Evolutionary conservation across 2,888 invertebrate genomes (phyloP).

Genomic region (Salpingus planirostris): DNA sequence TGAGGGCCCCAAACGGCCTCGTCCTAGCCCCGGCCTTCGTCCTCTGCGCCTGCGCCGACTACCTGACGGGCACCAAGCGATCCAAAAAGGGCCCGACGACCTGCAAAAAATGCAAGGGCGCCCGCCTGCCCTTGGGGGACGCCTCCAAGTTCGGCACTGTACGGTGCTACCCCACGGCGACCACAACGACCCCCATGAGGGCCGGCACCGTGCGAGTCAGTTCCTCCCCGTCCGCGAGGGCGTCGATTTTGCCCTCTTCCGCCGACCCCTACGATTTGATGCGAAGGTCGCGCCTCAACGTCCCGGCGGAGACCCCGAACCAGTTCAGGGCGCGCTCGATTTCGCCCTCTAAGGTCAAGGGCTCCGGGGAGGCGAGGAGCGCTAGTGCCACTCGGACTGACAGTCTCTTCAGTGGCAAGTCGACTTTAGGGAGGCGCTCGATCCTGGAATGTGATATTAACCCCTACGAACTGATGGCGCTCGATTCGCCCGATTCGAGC

Average conservation of each 20-base stretch:
- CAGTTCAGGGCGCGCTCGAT: constrained; percentile 42
- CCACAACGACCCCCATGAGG: constrained; percentile 38
- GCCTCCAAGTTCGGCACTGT: constrained; percentile 56
- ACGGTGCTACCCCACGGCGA: constrained; percentile 35
- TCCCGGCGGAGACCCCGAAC: constrained; percentile 36
- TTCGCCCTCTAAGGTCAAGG: constrained; percentile 33
- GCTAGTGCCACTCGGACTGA: constrained; percentile 18
- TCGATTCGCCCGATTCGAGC: constrained; percentile 33
- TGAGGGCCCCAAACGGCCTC: constrained; percentile 44
- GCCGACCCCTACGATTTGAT: constrained; percentile 76
- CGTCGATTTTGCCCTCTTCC: constrained; percentile 54
- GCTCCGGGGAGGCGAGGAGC: constrained; percentile 15
- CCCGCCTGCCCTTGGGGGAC: constrained; percentile 55
- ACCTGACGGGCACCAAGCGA: constrained; percentile 66
- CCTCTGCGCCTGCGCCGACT: constrained; percentile 74
- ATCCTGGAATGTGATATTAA: constrained; percentile 78
- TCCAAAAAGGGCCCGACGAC: constrained; percentile 62
- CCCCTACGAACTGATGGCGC: constrained; percentile 70
- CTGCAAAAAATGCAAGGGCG: constrained; percentile 78
- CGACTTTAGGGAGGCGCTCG: constrained; percentile 48
- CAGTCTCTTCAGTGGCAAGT: constrained; percentile 22
- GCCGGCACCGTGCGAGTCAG: constrained; percentile 59
- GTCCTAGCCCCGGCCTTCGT: constrained; percentile 56
- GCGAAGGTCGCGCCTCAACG: constrained; percentile 67
- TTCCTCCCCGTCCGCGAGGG: constrained; percentile 50